A percentile compares a stretch with the other conserved stretches of the same genome.
These are phyloP conservation scores for Pseudochirops cupreus DNA, from an alignment of 2,797 vertebrate species.

Conservation along the genomic window DNA sequence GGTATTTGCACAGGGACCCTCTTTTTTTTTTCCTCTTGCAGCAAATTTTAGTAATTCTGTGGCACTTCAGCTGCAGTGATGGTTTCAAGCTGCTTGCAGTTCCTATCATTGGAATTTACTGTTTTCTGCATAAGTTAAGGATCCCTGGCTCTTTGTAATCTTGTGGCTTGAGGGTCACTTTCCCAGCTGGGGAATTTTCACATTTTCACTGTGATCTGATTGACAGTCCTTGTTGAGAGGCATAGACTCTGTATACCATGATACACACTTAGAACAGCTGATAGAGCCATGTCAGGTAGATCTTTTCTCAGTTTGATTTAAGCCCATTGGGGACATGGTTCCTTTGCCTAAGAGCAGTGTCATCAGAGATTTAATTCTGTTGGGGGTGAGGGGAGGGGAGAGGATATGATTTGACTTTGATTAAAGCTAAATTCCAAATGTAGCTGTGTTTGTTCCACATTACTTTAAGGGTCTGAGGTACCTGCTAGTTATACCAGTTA, in stretches of 20 bases:
- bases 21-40: slow-evolving; percentile 52
- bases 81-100: slow-evolving; percentile 40
- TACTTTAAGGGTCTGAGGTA: neutral
- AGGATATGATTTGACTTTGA: neutral
- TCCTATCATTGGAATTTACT: slow-evolving; percentile 43
- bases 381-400: neutral
- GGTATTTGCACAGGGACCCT: neutral
- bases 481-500: slow-evolving; percentile 17
- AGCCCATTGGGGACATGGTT: neutral
- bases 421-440: neutral
- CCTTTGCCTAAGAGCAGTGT: neutral
- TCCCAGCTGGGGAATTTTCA: slow-evolving; percentile 35
- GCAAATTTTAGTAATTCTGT: slow-evolving; percentile 29
- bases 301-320: neutral
- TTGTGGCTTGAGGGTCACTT: neutral
- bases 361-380: neutral
- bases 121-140: slow-evolving; percentile 17
- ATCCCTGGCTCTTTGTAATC: slow-evolving; percentile 49
- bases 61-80: slow-evolving; percentile 26
- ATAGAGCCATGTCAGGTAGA: neutral
- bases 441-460: neutral
- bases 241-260: neutral
- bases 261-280: slow-evolving; percentile 6
- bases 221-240: neutral
- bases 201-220: slow-evolving; percentile 29